These are phyloP conservation scores for Aspidiotus rigidus DNA, from an alignment of 2,888 invertebrate species.

Conservation along the genomic window DNA sequence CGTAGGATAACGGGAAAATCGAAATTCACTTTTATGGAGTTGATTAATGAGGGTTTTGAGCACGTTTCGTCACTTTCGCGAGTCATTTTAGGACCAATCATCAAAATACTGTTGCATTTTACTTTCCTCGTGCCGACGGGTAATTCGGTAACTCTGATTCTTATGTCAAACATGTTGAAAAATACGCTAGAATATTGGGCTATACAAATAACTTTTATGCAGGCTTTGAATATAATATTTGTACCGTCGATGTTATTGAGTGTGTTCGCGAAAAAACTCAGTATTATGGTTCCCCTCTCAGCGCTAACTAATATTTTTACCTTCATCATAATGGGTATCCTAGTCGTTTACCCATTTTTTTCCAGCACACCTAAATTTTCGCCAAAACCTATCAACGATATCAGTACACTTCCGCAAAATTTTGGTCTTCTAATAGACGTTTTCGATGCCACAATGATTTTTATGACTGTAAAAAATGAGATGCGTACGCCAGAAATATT, in stretches of 20 bases:
- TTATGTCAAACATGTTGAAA: background rate
- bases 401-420: background rate
- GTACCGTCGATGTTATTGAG: background rate
- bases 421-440: conserved; percentile 7
- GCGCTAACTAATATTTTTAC: conserved; percentile 11
- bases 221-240: background rate
- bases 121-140: background rate
- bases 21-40: conserved; percentile 1
- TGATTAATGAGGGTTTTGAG: conserved; percentile 6
- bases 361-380: background rate
- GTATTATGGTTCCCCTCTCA: conserved; percentile 16
- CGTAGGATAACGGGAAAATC: background rate
- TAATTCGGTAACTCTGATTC: conserved; percentile 5
- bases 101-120: conserved; percentile 7
- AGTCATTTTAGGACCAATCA: background rate
- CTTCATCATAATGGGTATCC: background rate
- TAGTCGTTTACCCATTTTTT: background rate
- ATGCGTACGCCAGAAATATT: conserved; percentile 81
- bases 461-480: conserved; percentile 85
- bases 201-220: background rate
- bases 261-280: background rate
- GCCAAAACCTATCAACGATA: background rate
- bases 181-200: conserved; percentile 4
- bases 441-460: conserved; percentile 44
- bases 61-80: background rate